Evolutionary conservation across 2,113 vertebrate genomes (phyloP).

Genomic region (Eonycteris spelaea): DNA sequence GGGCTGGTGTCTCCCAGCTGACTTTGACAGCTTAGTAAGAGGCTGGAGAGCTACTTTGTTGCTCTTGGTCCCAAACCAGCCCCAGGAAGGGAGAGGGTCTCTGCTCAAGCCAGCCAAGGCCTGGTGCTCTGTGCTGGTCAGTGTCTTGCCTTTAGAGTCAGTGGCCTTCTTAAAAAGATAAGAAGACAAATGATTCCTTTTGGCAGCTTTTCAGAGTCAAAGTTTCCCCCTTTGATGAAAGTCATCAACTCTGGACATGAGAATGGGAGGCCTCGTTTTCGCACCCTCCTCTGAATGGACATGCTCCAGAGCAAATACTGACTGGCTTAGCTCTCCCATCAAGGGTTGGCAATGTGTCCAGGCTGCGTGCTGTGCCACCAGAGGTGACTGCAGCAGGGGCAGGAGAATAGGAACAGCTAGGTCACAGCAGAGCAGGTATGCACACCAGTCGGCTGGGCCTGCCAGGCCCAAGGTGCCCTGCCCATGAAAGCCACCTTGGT

Average conservation of each 20-base stretch:
- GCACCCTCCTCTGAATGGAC: not conserved
- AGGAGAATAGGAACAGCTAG: not conserved
- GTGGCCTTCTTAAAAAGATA: not conserved
- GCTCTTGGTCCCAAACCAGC: not conserved
- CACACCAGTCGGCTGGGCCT: not conserved
- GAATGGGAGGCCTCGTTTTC: not conserved
- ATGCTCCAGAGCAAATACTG: not conserved
- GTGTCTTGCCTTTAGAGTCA: not conserved
- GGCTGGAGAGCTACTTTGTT: not conserved
- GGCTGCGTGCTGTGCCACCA: not conserved
- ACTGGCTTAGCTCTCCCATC: not conserved
- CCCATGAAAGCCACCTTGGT: not conserved
- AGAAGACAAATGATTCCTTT: not conserved
- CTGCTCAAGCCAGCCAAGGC: not conserved
- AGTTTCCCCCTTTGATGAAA: not conserved
- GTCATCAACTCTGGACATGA: not conserved
- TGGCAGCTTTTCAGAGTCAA: not conserved
- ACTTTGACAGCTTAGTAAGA: not conserved
- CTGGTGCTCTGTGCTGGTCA: not conserved
- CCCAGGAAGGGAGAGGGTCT: not conserved
- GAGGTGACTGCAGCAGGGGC: not conserved
- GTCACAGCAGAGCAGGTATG: not conserved
- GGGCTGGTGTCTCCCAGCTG: not conserved
- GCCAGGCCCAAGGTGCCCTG: not conserved
- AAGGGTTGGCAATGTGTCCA: not conserved